phyloP scores from a whole-genome alignment of 2,888 invertebrate species.

The Imbricaverruca yamaguchii region DNA sequence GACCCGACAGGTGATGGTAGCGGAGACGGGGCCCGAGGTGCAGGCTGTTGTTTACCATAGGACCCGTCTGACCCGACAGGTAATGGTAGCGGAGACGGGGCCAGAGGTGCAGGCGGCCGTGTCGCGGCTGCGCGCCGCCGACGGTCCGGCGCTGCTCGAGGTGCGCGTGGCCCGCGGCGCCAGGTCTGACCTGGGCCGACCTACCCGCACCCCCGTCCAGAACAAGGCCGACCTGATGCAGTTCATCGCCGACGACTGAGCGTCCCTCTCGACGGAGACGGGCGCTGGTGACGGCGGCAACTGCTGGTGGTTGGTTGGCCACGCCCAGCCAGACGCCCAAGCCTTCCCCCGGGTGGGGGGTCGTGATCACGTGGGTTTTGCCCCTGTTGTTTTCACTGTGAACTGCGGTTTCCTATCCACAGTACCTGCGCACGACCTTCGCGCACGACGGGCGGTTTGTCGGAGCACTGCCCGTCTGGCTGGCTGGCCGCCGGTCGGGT shows the following conservation, averaged over 20 bases:
- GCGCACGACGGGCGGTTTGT: too few relatives aligned
- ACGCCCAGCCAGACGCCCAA: too few relatives aligned
- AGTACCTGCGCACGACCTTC: too few relatives aligned
- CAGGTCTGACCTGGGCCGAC: constrained; percentile 42
- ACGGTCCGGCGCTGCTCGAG: constrained; percentile 43
- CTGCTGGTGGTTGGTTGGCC: too few relatives aligned
- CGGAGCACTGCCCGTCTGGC: too few relatives aligned
- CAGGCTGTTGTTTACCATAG: not conserved
- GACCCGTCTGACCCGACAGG: not conserved
- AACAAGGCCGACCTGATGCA: constrained; percentile 45
- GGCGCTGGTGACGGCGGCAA: too few relatives aligned
- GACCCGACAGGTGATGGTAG: not conserved
- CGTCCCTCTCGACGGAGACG: too few relatives aligned
- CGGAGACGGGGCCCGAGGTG: not conserved
- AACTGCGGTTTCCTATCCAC: too few relatives aligned
- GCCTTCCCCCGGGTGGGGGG: too few relatives aligned
- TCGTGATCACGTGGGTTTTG: too few relatives aligned
- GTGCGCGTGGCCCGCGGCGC: constrained; percentile 41
- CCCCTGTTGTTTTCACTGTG: too few relatives aligned
- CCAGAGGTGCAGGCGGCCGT: not conserved
- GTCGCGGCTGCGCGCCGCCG: constrained; percentile 33
- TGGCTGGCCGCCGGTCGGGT: too few relatives aligned
- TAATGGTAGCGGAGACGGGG: not conserved
- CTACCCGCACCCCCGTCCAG: constrained; percentile 43
- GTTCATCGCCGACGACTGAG: constrained; percentile 38